Evolutionary conservation across 2,888 invertebrate genomes (phyloP), one percentile per base, ranked within the genome.

Genomic region (Lasioglossum calceatum): DNA sequence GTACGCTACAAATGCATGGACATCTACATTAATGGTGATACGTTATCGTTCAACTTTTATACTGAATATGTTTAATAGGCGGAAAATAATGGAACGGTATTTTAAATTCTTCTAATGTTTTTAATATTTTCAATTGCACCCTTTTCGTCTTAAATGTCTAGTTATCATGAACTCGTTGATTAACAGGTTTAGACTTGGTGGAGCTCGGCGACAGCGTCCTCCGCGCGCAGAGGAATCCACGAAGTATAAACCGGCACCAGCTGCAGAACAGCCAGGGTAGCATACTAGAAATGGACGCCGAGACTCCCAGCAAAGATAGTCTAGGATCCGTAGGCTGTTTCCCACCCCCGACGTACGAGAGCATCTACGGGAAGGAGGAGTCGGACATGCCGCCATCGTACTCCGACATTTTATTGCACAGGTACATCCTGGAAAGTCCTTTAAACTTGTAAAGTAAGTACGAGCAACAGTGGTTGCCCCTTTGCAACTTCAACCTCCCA

Each of bases 341-440:
- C 70, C 96, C 96, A 4, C 96, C 96, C 0, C 96, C 96, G 0
- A 95, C 96, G 0, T 96, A 96, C 91, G 96, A 96, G 77, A 96
- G 96, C 85, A 96, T 96, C 81, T 96, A 96, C 86, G 96, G 96
- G 5, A 95, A 94, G 77, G 94, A 94, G 19, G 94, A 94, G 16
- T 89, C 91, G 2, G 94, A 94, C 1, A 93, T 94, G 93, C 94
- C 94, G 4, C 94, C 94, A 1, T 95, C 94, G 12, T 95, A 95
- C 76, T 95, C 94, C 2, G 94, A 95, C 54, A 94, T 95, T 81
- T 84, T 94, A 14, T 88, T 95, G 16, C 94, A 95, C 86, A 94
- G 94, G 94, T 94, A 54, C 19, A 39, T 10, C 8, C 32, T 19
- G 14, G 19, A 16, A 7, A 64, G 16, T 3, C 32, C 64, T 19